phyloP scores from a whole-genome alignment of 2,797 vertebrate species.

The Numenius phaeopus region DNA sequence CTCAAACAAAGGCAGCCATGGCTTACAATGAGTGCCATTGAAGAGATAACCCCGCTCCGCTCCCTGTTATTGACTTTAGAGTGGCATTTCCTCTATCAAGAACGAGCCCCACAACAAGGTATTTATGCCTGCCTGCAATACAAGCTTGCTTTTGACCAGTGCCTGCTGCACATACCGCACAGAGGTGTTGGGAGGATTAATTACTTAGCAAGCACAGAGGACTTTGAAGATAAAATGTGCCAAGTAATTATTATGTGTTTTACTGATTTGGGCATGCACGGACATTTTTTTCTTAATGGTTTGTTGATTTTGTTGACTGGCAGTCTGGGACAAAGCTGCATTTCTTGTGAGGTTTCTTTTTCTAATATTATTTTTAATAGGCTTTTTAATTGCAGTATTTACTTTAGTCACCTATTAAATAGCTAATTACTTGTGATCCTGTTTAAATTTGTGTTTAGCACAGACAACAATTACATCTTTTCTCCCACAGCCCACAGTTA shows the following conservation, averaged over 20 bases:
- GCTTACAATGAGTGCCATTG: neutral
- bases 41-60: neutral
- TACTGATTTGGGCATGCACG: constrained; percentile 15
- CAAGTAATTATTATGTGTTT: constrained; percentile 61
- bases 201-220: constrained; percentile 11
- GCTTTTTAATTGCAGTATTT: constrained; percentile 60
- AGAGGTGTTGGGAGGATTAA: constrained; percentile 66
- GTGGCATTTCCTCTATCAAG: constrained; percentile 19
- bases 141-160: constrained; percentile 11
- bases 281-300: constrained; percentile 34
- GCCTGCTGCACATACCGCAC: constrained; percentile 38
- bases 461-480: constrained; percentile 62
- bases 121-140: constrained; percentile 12
- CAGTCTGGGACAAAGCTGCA: neutral
- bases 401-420: constrained; percentile 69
- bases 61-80: neutral
- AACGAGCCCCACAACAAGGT: constrained; percentile 13
- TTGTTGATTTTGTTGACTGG: constrained; percentile 57
- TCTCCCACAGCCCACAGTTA: constrained; percentile 18
- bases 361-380: constrained; percentile 47
- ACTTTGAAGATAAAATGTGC: constrained; percentile 60
- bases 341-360: constrained; percentile 50
- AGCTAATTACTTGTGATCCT: constrained; percentile 52
- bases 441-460: constrained; percentile 57
- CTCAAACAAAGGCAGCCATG: neutral